These are phyloP conservation scores for Phrynocephalus guinanensis DNA, from an alignment of 2,797 vertebrate genomes.

Conservation along the genomic window DNA sequence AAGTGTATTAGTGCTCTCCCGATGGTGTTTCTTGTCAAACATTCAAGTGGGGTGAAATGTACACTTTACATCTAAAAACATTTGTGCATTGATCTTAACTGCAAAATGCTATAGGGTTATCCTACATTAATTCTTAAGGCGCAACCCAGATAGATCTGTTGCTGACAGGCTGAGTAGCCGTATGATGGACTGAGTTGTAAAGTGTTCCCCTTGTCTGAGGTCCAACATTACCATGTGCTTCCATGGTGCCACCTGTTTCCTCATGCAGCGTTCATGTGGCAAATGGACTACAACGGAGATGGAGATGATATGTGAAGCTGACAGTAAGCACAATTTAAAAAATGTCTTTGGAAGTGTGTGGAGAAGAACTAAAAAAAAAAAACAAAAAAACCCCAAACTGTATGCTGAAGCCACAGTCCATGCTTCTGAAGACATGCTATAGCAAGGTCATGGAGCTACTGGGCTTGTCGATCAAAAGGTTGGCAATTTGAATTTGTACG, in stretches of 20 bases:
- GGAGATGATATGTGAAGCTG: not conserved
- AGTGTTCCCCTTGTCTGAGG: fast-evolving
- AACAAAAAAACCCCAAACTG: not conserved
- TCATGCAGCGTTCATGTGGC: not conserved
- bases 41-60: fast-evolving
- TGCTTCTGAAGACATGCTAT: not conserved
- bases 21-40: not conserved
- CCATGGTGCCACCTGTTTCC: not conserved
- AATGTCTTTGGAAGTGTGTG: not conserved
- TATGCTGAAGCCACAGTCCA: not conserved
- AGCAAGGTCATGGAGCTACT: too few species aligned
- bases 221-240: not conserved
- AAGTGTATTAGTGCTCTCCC: not conserved
- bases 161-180: not conserved
- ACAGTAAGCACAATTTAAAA: not conserved
- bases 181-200: fast-evolving
- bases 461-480: too few species aligned
- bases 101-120: fast-evolving
- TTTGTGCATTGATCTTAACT: fast-evolving
- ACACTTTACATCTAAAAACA: not conserved
- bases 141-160: fast-evolving
- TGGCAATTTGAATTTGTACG: too few species aligned
- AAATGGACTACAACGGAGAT: not conserved
- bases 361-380: not conserved
- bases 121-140: not conserved